Evolutionary conservation across 30 jellyfish, hydroid and myxozoan species (phyloP).

Genomic region (Hydractinia echinata): DNA sequence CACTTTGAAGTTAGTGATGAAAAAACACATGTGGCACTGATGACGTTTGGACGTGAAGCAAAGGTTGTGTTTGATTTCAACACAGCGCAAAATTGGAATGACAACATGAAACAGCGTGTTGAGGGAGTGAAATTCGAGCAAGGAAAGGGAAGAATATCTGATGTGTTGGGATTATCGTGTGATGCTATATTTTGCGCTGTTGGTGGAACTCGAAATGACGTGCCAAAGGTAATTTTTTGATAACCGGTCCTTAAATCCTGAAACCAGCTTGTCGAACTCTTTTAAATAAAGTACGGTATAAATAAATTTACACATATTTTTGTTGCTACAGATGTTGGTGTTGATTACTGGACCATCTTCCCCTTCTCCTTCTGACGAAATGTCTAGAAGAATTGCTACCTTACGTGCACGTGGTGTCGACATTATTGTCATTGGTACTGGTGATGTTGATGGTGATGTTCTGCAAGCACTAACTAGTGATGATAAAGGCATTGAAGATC

Average conservation of each 20-base stretch:
- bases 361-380: conserved; percentile 7
- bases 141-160: conserved; percentile 15
- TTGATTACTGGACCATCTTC: conserved; percentile 8
- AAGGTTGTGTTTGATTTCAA: conserved; percentile 24
- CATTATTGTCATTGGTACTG: conserved; percentile 77
- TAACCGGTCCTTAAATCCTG: no score
- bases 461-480: conserved; percentile 54
- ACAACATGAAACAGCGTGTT: not conserved
- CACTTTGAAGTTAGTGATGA: conserved; percentile 59
- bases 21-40: conserved; percentile 49
- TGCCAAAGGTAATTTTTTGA: conserved; percentile 23
- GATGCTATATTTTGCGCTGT: not conserved
- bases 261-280: no score
- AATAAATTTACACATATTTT: not conserved
- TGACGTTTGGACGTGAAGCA: conserved; percentile 18
- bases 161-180: not conserved
- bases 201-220: conserved; percentile 29
- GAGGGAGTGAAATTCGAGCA: not conserved
- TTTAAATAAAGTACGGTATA: no score
- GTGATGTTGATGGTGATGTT: conserved; percentile 40
- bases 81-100: conserved; percentile 14
- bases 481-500: conserved; percentile 37
- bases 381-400: not conserved
- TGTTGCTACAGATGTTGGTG: not conserved
- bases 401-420: conserved; percentile 35